These are phyloP conservation scores for Drosophila bocki DNA, from an alignment of 1,140 invertebrate genomes.

Conservation along the genomic window DNA sequence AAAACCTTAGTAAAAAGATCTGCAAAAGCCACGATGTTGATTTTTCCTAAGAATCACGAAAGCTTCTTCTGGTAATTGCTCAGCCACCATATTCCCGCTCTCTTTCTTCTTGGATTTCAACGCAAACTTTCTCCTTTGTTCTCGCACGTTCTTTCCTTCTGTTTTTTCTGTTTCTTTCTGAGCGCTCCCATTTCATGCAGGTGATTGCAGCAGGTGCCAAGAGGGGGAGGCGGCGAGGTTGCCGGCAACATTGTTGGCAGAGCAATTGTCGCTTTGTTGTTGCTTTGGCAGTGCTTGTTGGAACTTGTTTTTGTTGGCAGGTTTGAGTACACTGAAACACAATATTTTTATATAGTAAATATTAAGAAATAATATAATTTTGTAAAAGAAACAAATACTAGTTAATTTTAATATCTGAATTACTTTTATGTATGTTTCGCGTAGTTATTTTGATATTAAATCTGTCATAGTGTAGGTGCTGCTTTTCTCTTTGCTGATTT, in stretches of 20 bases:
- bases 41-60: conserved; percentile 35
- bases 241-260: conserved; percentile 66
- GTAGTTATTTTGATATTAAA: background rate
- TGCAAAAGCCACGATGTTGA: background rate
- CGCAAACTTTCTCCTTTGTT: conserved; percentile 65
- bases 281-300: conserved; percentile 23
- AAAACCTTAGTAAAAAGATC: background rate
- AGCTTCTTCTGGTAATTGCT: conserved; percentile 49
- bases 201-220: conserved; percentile 21
- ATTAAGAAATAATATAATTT: background rate
- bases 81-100: conserved; percentile 22
- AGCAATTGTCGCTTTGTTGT: conserved; percentile 37
- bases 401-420: background rate
- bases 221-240: conserved; percentile 15
- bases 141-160: conserved; percentile 42
- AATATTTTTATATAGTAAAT: too few relatives aligned
- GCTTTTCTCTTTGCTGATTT: background rate
- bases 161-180: conserved; percentile 10
- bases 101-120: conserved; percentile 35
- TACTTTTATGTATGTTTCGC: background rate
- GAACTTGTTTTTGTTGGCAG: conserved; percentile 47
- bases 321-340: conserved; percentile 7
- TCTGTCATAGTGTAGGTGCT: background rate
- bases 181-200: conserved; percentile 43
- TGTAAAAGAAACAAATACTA: background rate